Evolutionary conservation across 2,113 vertebrate species (phyloP), one percentile per base, ranked within the genome.

Genomic region (Psammodynastes pulverulentus): DNA sequence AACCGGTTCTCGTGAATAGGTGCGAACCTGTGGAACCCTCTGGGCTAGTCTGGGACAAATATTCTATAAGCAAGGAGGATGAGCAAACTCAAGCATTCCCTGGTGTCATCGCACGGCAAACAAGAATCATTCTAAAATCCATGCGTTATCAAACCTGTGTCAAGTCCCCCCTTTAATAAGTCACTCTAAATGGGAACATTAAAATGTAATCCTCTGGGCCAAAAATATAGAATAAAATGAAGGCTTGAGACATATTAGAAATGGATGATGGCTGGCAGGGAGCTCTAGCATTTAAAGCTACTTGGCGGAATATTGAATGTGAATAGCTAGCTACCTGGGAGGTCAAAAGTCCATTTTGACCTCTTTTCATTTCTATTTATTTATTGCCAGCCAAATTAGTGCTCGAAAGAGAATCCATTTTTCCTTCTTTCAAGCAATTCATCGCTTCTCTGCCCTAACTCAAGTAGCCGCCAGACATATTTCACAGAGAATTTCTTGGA

Each of bases 361-460:
- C 52, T 49, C 51, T 95, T 93, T 92, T 48, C 24, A 89, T 89
- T 86, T 92, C 49, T 89, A 89, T 92, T 92, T 92, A 89, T 92
- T 86, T 87, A 93, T 51, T 93, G 90, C 9, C 89, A 96, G 89
- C 94, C 88, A 93, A 92, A 95, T 93, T 89, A 93, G 43, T 94
- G 88, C 90, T 88, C 43, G 53, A 43, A 94, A 49, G 29, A 94
- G 85, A 88, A 89, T 88, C 89, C 52, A 89, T 62, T 53, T 96
- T 92, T 94, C 92, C 93, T 92, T 23, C 84, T 84, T 67, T 51
- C 62, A 34, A 67, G 29, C 62, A 67, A 67, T 67, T 92, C 0
- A 67, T 21, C 48, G 8, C 92, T 43, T 23, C 34, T 89, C 56
- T 19, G 89, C 89, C 6, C 29, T 91, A 12, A 21, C 26, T 46